A percentile compares a stretch with the other conserved stretches of the same genome.
Evolutionary conservation across 1,140 invertebrate species (phyloP).

Genomic region (Triops longicaudatus): DNA sequence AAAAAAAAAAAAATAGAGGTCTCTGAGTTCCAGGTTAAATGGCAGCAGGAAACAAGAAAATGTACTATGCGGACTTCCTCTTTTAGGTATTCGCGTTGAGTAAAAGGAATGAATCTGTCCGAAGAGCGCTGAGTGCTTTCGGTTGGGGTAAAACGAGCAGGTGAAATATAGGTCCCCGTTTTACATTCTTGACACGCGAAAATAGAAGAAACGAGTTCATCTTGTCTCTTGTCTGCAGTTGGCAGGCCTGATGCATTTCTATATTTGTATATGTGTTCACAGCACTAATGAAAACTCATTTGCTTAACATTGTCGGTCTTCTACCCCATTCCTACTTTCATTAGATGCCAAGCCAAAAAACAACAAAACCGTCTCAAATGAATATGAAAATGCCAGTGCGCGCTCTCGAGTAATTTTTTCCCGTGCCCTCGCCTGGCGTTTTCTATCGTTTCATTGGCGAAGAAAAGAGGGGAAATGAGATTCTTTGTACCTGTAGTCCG

Average conservation of each 20-base stretch:
- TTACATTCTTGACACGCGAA: not conserved
- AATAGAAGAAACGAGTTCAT: slow-evolving; percentile 7
- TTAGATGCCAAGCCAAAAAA: not conserved
- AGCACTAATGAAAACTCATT: not conserved
- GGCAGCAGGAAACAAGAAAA: not conserved
- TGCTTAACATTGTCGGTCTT: not conserved
- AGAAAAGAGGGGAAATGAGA: not conserved
- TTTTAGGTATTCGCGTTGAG: not conserved
- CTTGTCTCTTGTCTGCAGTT: not conserved
- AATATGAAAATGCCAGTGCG: not conserved
- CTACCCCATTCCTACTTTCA: not conserved
- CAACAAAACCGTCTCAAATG: not conserved
- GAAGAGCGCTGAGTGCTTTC: not conserved
- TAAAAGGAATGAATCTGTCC: not conserved
- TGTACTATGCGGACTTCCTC: not conserved
- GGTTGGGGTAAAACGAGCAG: not conserved
- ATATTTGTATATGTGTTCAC: not conserved
- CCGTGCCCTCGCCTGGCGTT: not conserved
- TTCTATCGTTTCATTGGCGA: not conserved
- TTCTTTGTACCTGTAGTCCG: slow-evolving; percentile 1
- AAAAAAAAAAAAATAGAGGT: not conserved
- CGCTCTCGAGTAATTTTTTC: not conserved
- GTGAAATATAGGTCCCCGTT: not conserved
- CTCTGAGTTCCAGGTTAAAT: not conserved
- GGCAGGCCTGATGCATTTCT: not conserved